Evolutionary conservation across 2,888 invertebrate genomes (phyloP).

Genomic region (Bedellia somnulentella): DNA sequence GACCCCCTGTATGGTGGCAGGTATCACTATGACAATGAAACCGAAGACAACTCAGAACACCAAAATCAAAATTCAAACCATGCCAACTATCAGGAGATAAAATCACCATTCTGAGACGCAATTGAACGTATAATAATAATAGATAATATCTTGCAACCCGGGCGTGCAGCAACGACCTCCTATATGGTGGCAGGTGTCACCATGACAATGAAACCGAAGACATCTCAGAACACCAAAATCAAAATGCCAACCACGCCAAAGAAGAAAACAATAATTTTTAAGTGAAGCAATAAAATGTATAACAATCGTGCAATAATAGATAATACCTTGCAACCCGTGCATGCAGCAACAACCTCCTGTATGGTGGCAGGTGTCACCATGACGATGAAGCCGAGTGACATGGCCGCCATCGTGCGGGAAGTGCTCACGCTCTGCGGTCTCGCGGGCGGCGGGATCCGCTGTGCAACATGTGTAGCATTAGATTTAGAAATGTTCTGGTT

Average conservation of each 20-base stretch:
- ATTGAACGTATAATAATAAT: too few species aligned
- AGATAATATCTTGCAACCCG: conserved; percentile 81
- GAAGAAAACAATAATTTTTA: too few species aligned
- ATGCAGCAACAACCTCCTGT: conserved; percentile 87
- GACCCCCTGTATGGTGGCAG: conserved; percentile 89
- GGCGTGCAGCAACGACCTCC: conserved; percentile 88
- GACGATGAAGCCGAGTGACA: conserved; percentile 88
- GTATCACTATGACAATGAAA: conserved; percentile 89
- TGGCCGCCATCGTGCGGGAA: conserved; percentile 87
- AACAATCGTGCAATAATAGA: too few species aligned
- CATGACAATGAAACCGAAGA: conserved; percentile 88
- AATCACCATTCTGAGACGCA: too few species aligned
- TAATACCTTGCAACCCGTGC: conserved; percentile 78
- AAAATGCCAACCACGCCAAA: too few species aligned
- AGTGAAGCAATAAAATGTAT: too few species aligned
- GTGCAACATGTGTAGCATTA: too few species aligned
- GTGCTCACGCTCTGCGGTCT: conserved; percentile 77
- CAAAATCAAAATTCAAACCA: too few species aligned
- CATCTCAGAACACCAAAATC: too few species aligned
- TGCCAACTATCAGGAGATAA: too few species aligned
- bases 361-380: conserved; percentile 91
- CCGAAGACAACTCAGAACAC: too few species aligned
- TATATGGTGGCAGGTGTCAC: conserved; percentile 90
- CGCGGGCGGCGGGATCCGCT: conserved; percentile 49
- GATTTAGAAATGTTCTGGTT: too few species aligned